Percentiles rank a stretch among this genome's conserved stretches.
These are phyloP conservation scores for Crypturellus tataupa DNA, from an alignment of 2,797 vertebrate species.

Conservation along the genomic window DNA sequence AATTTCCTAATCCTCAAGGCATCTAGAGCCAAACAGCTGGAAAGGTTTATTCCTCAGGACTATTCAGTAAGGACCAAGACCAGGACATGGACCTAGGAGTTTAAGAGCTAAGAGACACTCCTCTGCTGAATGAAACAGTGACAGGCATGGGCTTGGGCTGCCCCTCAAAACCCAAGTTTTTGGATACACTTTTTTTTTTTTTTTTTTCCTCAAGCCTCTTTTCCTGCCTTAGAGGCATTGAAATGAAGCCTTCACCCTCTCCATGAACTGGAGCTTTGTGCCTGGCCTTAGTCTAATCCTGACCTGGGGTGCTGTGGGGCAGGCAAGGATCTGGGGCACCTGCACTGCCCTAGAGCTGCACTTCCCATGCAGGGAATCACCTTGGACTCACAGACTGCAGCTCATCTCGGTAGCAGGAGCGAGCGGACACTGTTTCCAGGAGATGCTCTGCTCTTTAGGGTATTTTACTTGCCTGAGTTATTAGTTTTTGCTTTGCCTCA, in stretches of 20 bases:
- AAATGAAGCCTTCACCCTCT: no score
- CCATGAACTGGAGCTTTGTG: no score
- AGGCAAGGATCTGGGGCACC: neutral
- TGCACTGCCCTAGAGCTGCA: neutral
- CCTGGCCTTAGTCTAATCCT: neutral
- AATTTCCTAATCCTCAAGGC: no score
- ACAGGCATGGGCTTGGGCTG: no score
- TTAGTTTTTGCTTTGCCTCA: neutral
- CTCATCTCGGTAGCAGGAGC: neutral
- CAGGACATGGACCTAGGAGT: no score
- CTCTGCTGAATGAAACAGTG: no score
- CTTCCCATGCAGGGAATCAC: neutral
- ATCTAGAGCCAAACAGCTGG: neutral
- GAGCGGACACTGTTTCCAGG: neutral
- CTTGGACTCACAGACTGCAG: neutral
- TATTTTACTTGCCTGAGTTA: neutral
- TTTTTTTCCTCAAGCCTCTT: no score
- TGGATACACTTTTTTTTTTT: no score
- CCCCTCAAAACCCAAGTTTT: no score
- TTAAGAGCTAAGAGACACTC: no score
- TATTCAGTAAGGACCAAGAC: neutral
- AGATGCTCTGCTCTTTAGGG: neutral
- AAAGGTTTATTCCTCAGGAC: neutral
- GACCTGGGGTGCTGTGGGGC: neutral
- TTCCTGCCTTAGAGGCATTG: no score